Evolutionary conservation across 2,888 invertebrate species (phyloP).

Genomic region (Drosophila buzzatii): DNA sequence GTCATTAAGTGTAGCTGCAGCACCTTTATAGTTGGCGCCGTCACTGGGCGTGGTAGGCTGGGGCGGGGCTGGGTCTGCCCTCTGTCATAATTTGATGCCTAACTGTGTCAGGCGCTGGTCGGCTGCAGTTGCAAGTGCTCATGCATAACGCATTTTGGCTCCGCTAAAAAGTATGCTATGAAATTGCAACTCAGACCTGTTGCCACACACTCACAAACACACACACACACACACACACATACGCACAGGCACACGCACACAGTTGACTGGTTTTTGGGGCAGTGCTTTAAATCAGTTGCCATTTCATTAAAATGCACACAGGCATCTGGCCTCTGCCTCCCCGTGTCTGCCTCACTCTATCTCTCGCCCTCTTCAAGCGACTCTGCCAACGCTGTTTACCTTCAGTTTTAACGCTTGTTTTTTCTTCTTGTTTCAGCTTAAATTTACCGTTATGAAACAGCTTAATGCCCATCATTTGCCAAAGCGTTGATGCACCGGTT

Average conservation of each 20-base stretch:
- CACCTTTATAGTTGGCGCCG: conserved; percentile 15
- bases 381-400: conserved; percentile 20
- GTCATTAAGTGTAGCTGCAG: conserved; percentile 52
- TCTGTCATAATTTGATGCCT: conserved; percentile 76
- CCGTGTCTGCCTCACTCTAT: neutral
- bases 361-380: neutral
- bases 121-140: conserved; percentile 67
- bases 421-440: conserved; percentile 24
- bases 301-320: conserved; percentile 73
- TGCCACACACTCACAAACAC: conserved; percentile 52
- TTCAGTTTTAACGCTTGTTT: conserved; percentile 18
- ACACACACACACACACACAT: conserved; percentile 5
- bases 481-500: neutral
- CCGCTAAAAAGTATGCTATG: conserved; percentile 75
- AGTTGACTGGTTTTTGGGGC: conserved; percentile 42
- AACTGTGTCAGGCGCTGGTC: conserved; percentile 74
- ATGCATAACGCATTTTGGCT: conserved; percentile 77
- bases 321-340: neutral
- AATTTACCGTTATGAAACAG: conserved; percentile 56
- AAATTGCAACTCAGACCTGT: conserved; percentile 77
- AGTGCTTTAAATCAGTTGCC: conserved; percentile 71
- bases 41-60: neutral
- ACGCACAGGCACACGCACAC: neutral
- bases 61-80: neutral
- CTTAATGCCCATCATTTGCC: conserved; percentile 41